Base-by-base conservation (phyloP, 2,888 invertebrate species). In the Xestia rhomboidea region DNA sequence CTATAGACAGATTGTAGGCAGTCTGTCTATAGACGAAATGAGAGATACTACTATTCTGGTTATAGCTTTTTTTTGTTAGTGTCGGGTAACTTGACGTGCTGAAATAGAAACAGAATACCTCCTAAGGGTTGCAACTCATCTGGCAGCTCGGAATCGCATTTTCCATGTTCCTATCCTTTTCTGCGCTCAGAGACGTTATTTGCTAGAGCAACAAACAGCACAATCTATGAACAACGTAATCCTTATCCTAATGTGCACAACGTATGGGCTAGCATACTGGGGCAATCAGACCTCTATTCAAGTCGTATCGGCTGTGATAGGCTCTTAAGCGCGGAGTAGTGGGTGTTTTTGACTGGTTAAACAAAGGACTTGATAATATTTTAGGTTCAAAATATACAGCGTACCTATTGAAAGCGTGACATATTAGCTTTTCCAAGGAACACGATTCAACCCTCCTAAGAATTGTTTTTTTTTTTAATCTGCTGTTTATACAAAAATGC, bases 221-320 rank as follows among this genome's bases (percentile, higher is more conserved):
- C 60, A 30, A 30, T 34, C 21, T 34, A 34, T 62, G 10, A 10
- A 62, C 60, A 34, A 34, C 34, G n/a, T 62, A 62, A 62, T 34
- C 62, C 30, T 62, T 21, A 62, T 62, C 30, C 34, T 10, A 10
- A 34, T 64, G 15, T 38, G 15, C n/a, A 8, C 41, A n/a, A 44
- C 30, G 1, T 51, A 60, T 44, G 41, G 6, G 73, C 15, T 18
- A 7, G 44, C 27, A 24, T 57, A 41, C 41, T 51, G 5, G 38
- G 51, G 64, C 75, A 82, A 82, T 84, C 75, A 74, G 75, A 66
- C 13, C 63, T 67, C 63, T 30, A 84, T 82, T 85, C 68, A 77
- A 60, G 38, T 63, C 71, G 10, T 44, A 51, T 75, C 38, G 67
- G 15, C 77, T 54, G 24, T 67, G n/a, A 60, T 30, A 54, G 62